Evolutionary conservation across 2,888 invertebrate species (phyloP).

Genomic region (Limnephilus auricula): DNA sequence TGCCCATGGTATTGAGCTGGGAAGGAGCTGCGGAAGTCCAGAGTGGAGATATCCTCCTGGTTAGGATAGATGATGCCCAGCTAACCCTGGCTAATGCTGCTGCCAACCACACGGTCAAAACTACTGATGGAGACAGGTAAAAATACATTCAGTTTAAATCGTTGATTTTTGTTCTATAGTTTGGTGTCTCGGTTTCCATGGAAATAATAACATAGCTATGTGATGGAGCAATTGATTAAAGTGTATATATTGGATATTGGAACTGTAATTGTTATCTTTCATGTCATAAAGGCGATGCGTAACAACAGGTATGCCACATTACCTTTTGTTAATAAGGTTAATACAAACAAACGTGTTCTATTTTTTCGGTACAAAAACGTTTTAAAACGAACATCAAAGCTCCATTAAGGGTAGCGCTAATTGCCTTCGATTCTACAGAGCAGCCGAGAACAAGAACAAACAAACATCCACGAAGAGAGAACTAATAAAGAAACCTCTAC

Average conservation of each 20-base stretch:
- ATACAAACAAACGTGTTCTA: neutral
- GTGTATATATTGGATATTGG: neutral
- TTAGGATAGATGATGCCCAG: constrained; percentile 82
- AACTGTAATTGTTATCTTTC: neutral
- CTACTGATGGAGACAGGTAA: constrained; percentile 71
- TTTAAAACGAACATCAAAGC: constrained; percentile 20
- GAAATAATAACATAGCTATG: neutral
- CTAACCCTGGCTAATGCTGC: constrained; percentile 73
- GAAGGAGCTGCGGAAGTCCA: constrained; percentile 83
- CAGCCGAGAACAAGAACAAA: constrained; percentile 29
- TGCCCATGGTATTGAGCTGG: constrained; percentile 81
- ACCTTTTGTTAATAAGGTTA: neutral
- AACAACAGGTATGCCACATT: neutral
- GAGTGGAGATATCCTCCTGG: constrained; percentile 84
- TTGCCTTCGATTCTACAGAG: constrained; percentile 9
- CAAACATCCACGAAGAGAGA: constrained; percentile 26
- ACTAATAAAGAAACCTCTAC: constrained; percentile 45
- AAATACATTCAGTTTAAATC: constrained; percentile 53
- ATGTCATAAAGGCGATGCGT: neutral
- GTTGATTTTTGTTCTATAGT: neutral
- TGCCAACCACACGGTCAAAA: constrained; percentile 67
- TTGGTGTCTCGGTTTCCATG: neutral
- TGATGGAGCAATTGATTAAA: neutral
- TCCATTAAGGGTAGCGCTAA: constrained; percentile 5
- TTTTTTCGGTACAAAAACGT: neutral